A percentile compares a stretch with the other conserved stretches of the same genome.
phyloP scores from a whole-genome alignment of 2,113 vertebrate genomes.

The Lophotis ruficrista region DNA sequence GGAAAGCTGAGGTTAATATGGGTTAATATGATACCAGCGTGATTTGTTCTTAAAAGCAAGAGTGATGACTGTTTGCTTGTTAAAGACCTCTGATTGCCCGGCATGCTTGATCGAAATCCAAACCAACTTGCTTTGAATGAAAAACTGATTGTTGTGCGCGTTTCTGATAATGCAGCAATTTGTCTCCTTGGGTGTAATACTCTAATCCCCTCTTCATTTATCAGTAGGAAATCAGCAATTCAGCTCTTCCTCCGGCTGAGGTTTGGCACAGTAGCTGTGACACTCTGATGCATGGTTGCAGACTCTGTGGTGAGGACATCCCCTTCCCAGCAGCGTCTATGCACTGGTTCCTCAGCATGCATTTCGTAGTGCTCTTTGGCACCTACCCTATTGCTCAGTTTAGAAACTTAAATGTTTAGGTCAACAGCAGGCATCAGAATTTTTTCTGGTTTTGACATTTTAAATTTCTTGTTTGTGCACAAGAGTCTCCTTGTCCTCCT shows the following conservation, averaged over 20 bases:
- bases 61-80: background rate
- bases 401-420: background rate
- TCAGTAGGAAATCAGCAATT: background rate
- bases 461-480: background rate
- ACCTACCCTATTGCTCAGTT: background rate
- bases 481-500: background rate
- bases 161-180: background rate
- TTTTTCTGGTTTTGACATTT: background rate
- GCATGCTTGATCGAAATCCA: constrained; percentile 16
- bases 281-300: background rate
- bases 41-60: background rate
- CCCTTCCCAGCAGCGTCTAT: background rate
- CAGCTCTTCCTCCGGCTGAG: background rate
- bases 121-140: background rate
- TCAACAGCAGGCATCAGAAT: background rate
- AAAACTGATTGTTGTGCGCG: constrained; percentile 12
- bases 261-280: background rate
- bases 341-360: background rate
- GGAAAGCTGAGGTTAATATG: background rate
- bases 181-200: background rate
- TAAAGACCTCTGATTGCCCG: constrained; percentile 2
- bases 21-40: background rate
- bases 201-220: background rate
- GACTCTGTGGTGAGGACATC: background rate
- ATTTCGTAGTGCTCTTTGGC: background rate